Percentiles rank a stretch among this genome's conserved stretches.
Evolutionary conservation across 2,113 vertebrate genomes (phyloP).

Genomic region (Aepyceros melampus): DNA sequence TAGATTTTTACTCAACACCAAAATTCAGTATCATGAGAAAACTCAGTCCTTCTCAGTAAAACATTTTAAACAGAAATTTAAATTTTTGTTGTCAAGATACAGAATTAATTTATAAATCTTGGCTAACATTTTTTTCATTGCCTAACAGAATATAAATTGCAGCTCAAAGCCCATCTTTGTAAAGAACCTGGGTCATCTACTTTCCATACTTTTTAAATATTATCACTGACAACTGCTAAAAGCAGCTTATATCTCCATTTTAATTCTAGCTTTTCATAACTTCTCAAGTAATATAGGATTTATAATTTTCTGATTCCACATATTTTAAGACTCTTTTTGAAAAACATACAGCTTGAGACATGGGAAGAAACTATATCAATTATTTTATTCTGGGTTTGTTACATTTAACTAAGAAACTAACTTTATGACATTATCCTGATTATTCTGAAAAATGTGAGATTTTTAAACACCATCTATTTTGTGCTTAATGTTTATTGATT

Average conservation of each 20-base stretch:
- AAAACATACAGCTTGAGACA: neutral
- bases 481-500: neutral
- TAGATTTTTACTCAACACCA: neutral
- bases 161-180: neutral
- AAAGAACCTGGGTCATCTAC: neutral
- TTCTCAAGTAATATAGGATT: neutral
- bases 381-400: neutral
- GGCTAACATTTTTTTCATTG: neutral
- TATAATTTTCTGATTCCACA: neutral
- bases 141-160: neutral
- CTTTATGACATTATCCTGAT: neutral
- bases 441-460: conserved; percentile 3
- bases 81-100: neutral
- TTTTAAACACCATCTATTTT: neutral
- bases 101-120: neutral
- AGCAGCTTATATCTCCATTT: neutral
- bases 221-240: neutral
- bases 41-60: neutral
- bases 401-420: neutral
- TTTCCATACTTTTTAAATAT: neutral
- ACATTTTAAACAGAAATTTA: neutral
- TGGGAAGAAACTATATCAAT: neutral
- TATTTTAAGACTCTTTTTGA: neutral
- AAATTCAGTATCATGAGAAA: neutral
- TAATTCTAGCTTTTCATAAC: neutral